Evolutionary conservation across 2,888 invertebrate genomes (phyloP).

Genomic region (Bugula neritina): DNA sequence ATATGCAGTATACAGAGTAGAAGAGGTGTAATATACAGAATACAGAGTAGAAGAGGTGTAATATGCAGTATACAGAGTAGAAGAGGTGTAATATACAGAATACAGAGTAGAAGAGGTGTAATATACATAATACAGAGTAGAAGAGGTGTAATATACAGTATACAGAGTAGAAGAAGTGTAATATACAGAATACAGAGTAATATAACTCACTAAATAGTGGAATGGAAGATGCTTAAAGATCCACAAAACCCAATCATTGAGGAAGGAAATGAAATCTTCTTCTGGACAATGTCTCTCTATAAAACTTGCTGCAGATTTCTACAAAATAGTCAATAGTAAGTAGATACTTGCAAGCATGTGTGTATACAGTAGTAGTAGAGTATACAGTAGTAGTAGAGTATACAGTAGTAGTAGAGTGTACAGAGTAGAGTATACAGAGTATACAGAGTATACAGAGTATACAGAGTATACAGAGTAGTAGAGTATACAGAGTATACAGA

Average conservation of each 20-base stretch:
- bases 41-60: not conserved
- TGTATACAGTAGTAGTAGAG: too few relatives aligned
- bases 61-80: not conserved
- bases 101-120: not conserved
- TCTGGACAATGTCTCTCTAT: slow-evolving; percentile 25
- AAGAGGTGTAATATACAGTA: not conserved
- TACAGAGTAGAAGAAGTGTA: not conserved
- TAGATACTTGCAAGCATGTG: too few relatives aligned
- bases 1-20: not conserved
- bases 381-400: too few relatives aligned
- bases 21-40: not conserved
- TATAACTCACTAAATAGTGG: slow-evolving; percentile 22
- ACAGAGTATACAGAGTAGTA: too few relatives aligned
- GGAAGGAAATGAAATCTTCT: slow-evolving; percentile 11
- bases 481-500: too few relatives aligned
- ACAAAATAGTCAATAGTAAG: too few relatives aligned
- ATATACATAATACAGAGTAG: not conserved
- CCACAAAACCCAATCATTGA: slow-evolving; percentile 26
- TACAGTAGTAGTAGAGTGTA: too few relatives aligned
- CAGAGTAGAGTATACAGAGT: too few relatives aligned
- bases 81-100: not conserved
- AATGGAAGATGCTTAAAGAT: slow-evolving; percentile 25
- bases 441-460: too few relatives aligned
- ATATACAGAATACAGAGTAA: not conserved
- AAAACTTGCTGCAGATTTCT: slow-evolving; percentile 4